phyloP scores from a whole-genome alignment of 2,797 vertebrate species.

The Sebastes taczanowskii region DNA sequence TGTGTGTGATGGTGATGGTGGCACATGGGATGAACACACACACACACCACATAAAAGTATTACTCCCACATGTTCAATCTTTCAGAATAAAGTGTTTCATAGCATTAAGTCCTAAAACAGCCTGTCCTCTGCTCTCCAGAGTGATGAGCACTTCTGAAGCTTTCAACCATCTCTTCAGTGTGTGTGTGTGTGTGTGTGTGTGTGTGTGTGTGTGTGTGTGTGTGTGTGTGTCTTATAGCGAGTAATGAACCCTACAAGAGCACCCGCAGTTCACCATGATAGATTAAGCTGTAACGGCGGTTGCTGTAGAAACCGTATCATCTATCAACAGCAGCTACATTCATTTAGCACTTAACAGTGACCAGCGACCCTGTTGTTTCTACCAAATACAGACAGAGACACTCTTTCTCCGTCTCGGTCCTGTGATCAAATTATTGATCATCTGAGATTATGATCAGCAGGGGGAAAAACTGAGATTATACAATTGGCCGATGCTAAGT shows the following conservation, averaged over 20 bases:
- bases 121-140: not conserved
- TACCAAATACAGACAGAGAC: not conserved
- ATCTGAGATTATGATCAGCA: not conserved
- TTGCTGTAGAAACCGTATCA: constrained; percentile 19
- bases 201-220: not conserved
- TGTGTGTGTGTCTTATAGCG: not conserved
- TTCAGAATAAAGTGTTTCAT: constrained; percentile 44
- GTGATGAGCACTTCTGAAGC: constrained; percentile 3
- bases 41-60: constrained; percentile 16
- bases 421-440: not conserved
- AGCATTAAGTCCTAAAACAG: constrained; percentile 26
- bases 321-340: constrained; percentile 32
- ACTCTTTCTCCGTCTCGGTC: not conserved
- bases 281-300: constrained; percentile 37
- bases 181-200: not conserved
- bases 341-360: constrained; percentile 22
- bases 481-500: rapidly evolving
- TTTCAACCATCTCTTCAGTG: constrained; percentile 2
- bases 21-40: not conserved
- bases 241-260: constrained; percentile 33
- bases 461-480: not conserved
- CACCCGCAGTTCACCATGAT: constrained; percentile 1
- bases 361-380: not conserved
- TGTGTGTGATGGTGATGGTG: not conserved
- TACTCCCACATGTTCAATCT: constrained; percentile 9